A percentile compares a stretch with the other conserved stretches of the same genome.
phyloP scores from a whole-genome alignment of 1,140 invertebrate genomes.

The Parasteatoda tepidariorum region DNA sequence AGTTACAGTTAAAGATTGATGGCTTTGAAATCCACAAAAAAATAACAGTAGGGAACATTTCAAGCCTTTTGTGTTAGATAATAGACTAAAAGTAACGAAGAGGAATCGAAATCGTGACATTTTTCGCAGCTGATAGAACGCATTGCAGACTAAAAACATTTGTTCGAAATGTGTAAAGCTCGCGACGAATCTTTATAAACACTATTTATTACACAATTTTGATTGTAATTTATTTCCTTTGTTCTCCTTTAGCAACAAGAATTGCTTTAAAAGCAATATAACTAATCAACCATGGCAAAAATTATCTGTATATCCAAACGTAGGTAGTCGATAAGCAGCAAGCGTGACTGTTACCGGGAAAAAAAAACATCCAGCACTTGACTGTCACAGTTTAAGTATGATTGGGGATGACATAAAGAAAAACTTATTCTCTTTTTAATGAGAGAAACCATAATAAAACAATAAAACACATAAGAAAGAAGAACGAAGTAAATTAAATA shows the following conservation, averaged over 20 bases:
- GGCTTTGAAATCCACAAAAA: background rate
- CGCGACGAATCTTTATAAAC: too few species aligned
- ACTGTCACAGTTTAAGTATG: background rate
- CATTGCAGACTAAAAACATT: too few species aligned
- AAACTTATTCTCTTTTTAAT: background rate
- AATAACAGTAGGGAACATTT: background rate
- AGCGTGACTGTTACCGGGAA: background rate
- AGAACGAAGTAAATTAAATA: background rate
- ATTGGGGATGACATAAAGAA: background rate
- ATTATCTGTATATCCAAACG: background rate
- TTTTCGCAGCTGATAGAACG: background rate
- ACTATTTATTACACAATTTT: background rate
- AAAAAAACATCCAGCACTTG: background rate
- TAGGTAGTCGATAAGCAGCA: background rate
- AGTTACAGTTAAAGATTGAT: constrained; percentile 43
- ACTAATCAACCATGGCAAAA: background rate
- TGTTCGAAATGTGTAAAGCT: too few species aligned
- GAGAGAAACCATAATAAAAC: background rate
- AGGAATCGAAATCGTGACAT: constrained; percentile 38
- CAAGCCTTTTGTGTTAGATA: background rate
- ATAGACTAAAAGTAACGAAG: background rate
- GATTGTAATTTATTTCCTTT: background rate
- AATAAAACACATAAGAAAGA: constrained; percentile 7
- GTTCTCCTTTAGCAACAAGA: background rate
- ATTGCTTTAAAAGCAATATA: background rate